Evolutionary conservation across 2,797 vertebrate species (phyloP), one percentile per base, ranked within the genome.

Genomic region (Sparus aurata): DNA sequence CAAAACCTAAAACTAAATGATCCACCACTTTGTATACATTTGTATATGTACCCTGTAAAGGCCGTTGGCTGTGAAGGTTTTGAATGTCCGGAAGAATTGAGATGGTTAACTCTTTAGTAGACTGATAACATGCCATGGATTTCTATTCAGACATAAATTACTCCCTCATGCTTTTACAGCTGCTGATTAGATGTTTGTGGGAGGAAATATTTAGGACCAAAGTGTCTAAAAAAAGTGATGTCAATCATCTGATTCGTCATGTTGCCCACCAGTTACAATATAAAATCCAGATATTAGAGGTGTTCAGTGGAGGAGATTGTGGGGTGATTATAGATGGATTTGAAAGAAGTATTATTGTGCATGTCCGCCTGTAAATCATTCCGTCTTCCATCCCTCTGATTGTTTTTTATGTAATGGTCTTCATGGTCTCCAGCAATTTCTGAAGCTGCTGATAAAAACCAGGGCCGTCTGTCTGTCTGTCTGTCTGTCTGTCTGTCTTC

Each of bases 381-480:
- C 4, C 58, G 25, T 46, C 30, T 66, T 77, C 62, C 5, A 18
- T 64, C 38, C 58, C 45, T 69, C 12, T 55, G 20, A 71, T 23
- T 61, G 12, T 16, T 45, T 70, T 66, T 68, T 53, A 64, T 71
- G 43, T 54, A 67, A 67, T 53, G 15, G 53, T 62, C 22, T 57
- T 50, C 57, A 55, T 72, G 17, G 22, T 50, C 57, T 49, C 63
- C 46, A 38, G 46, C 27, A 43, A 27, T 18, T 6, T 43, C 18
- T 18, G 15, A 41, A 27, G 30, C 58, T 55, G 55, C 59, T 83
- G 79, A 83, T 70, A 38, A 72, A 73, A 72, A 47, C n/a, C 63
- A 74, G 49, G 20, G 7, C 34, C 4, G 34, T 38, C 34, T 10
- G 8, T 38, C n/a, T 63, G n/a, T 4, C 27, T 27, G 27, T 27